Evolutionary conservation across 1,140 invertebrate species (phyloP).

Genomic region (Macrocentrus cingulum): DNA sequence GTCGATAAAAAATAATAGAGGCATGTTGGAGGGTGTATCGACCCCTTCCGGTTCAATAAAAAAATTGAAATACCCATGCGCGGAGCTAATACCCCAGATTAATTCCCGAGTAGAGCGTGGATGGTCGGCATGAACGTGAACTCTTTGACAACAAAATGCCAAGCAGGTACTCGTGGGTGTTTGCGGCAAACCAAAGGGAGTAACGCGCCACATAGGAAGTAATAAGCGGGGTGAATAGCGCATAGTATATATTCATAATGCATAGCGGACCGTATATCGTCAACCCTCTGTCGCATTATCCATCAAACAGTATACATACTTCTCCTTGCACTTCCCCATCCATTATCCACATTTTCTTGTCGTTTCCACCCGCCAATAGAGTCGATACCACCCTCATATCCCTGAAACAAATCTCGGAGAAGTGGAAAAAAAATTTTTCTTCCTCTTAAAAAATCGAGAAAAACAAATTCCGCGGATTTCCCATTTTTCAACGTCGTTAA

Average conservation of each 20-base stretch:
- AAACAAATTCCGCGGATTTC: too few species aligned
- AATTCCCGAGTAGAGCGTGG: too few species aligned
- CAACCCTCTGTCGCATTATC: slow-evolving; percentile 37
- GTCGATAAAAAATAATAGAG: too few species aligned
- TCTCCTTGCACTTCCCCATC: neutral
- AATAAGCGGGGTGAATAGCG: slow-evolving; percentile 48
- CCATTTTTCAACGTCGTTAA: too few species aligned
- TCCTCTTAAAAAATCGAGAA: too few species aligned
- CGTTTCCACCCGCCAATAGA: neutral
- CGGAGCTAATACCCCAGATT: neutral
- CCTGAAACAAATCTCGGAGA: too few species aligned
- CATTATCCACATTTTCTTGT: neutral
- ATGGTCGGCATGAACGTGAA: neutral
- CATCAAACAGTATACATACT: too few species aligned
- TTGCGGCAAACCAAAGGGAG: slow-evolving; percentile 9
- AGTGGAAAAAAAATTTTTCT: too few species aligned
- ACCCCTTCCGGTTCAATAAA: slow-evolving; percentile 2
- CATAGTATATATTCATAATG: slow-evolving; percentile 51
- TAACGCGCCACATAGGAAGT: slow-evolving; percentile 36
- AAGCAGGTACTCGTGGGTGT: neutral
- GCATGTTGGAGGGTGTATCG: too few species aligned
- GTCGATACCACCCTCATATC: slow-evolving; percentile 15
- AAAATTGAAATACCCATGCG: slow-evolving; percentile 7
- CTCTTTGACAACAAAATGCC: neutral
- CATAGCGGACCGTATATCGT: slow-evolving; percentile 36